Percentiles rank a stretch among this genome's conserved stretches.
phyloP scores from a whole-genome alignment of 2,797 vertebrate genomes.

The Gymnothorax reevesii region DNA sequence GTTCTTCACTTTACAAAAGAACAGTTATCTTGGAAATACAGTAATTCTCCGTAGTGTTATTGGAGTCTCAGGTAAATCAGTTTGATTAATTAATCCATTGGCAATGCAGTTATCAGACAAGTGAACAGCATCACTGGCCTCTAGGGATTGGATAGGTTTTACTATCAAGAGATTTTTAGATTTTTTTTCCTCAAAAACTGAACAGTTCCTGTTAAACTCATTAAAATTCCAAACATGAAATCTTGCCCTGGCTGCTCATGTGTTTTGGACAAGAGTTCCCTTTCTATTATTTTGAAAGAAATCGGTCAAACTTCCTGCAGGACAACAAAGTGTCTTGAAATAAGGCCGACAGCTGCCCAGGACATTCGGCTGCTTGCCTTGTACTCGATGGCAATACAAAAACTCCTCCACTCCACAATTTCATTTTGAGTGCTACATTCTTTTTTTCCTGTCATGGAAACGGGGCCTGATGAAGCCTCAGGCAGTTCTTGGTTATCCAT shows the following conservation, averaged over 20 bases:
- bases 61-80: too few relatives aligned
- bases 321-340: constrained; percentile 21
- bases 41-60: too few relatives aligned
- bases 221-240: constrained; percentile 46
- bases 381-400: constrained; percentile 13
- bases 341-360: constrained; percentile 23
- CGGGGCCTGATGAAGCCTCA: constrained; percentile 23
- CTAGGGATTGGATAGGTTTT: too few relatives aligned
- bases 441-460: constrained; percentile 22
- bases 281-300: constrained; percentile 50
- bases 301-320: constrained; percentile 44
- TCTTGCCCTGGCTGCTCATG: constrained; percentile 36
- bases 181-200: too few relatives aligned
- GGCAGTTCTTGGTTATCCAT: constrained; percentile 22
- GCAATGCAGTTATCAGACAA: too few relatives aligned
- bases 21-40: too few relatives aligned
- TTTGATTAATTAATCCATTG: too few relatives aligned
- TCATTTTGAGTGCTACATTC: constrained; percentile 19
- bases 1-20: too few relatives aligned
- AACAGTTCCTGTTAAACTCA: not conserved
- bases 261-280: constrained; percentile 12
- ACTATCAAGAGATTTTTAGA: too few relatives aligned
- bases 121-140: too few relatives aligned
- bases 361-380: constrained; percentile 12
- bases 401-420: not conserved